A percentile compares a stretch with the other conserved stretches of the same genome.
These are phyloP conservation scores for Nannoperca obscura DNA, from an alignment of 2,797 vertebrate genomes.

Conservation along the genomic window DNA sequence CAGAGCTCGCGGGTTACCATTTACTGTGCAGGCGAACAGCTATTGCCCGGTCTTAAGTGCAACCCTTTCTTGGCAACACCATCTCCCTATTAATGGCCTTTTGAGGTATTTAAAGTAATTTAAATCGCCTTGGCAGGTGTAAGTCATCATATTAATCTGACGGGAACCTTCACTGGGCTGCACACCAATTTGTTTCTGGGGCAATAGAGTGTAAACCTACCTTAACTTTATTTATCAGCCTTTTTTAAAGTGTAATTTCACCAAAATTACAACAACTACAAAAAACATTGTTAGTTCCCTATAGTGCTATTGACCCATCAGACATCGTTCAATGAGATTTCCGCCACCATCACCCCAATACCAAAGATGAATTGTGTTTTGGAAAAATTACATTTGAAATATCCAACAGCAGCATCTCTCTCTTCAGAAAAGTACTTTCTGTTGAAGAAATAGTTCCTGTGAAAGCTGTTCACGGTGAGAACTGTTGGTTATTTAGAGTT, in stretches of 20 bases:
- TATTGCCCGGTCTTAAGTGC: slow-evolving; percentile 18
- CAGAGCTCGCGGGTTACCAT: slow-evolving; percentile 5
- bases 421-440: neutral
- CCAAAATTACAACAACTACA: neutral
- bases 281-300: neutral
- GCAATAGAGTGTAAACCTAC: neutral
- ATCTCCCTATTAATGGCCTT: neutral
- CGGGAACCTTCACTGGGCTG: neutral
- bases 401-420: neutral
- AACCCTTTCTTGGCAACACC: slow-evolving; percentile 18
- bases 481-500: neutral
- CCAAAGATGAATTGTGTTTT: neutral
- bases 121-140: neutral
- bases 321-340: neutral
- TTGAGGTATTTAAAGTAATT: slow-evolving; percentile 18
- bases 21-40: slow-evolving; percentile 10
- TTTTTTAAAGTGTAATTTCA: neutral
- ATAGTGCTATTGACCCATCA: neutral
- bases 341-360: neutral
- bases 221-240: neutral
- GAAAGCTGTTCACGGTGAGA: neutral
- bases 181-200: neutral
- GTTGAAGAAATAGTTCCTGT: neutral
- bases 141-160: neutral
- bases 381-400: neutral